A percentile compares a stretch with the other conserved stretches of the same genome.
These are phyloP conservation scores for Acanthosepion esculentum DNA, from an alignment of 2,888 invertebrate genomes.

Conservation along the genomic window DNA sequence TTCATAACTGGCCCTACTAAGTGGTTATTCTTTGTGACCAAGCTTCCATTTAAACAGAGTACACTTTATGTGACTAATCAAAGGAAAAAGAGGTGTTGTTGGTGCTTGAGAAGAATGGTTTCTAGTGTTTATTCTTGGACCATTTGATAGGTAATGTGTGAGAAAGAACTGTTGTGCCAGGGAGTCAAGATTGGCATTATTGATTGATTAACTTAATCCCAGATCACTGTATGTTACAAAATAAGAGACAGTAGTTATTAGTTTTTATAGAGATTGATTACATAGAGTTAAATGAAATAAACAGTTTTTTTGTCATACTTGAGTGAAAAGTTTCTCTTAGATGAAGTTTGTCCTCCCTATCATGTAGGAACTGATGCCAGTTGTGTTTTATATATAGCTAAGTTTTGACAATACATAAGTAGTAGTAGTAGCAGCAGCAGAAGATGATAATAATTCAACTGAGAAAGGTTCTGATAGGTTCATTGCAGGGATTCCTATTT, in stretches of 20 bases:
- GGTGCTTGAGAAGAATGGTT: neutral
- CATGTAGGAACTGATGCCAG: neutral
- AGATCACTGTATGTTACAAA: neutral
- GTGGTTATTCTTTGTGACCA: too few species aligned
- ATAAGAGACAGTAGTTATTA: neutral
- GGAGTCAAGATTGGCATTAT: neutral
- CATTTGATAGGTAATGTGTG: neutral
- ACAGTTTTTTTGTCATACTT: neutral
- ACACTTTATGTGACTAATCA: neutral
- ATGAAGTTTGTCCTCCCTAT: neutral
- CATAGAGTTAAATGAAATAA: constrained; percentile 9
- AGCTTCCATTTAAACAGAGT: too few species aligned
- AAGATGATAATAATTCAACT: too few species aligned
- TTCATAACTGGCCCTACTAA: too few species aligned
- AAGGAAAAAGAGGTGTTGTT: neutral
- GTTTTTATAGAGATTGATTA: neutral
- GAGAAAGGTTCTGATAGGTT: too few species aligned
- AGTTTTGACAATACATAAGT: too few species aligned
- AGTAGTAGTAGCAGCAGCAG: too few species aligned
- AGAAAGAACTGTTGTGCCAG: neutral
- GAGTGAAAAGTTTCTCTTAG: constrained; percentile 10
- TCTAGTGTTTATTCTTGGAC: neutral
- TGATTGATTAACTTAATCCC: constrained; percentile 25
- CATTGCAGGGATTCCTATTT: too few species aligned
- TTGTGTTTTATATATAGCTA: neutral